phyloP scores from a whole-genome alignment of 2,797 vertebrate species.

The Nothura maculosa region DNA sequence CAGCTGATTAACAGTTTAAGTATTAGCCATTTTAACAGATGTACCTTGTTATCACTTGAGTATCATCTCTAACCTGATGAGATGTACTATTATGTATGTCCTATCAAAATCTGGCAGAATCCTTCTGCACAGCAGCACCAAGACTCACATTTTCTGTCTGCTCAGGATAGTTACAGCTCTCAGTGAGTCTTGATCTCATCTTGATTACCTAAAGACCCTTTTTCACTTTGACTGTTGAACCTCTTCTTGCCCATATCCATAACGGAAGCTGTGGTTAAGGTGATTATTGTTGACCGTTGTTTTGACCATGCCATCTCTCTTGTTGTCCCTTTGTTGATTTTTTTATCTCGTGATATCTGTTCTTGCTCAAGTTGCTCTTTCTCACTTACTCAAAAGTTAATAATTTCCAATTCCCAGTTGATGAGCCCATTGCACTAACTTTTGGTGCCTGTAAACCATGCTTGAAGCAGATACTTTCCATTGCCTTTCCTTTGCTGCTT shows the following conservation, averaged over 20 bases:
- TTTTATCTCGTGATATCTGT: background rate
- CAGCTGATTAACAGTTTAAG: background rate
- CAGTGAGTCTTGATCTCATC: background rate
- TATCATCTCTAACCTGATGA: background rate
- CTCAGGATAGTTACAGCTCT: background rate
- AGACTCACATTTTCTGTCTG: background rate
- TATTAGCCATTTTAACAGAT: background rate
- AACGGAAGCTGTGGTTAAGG: background rate
- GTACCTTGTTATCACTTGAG: background rate
- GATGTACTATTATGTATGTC: background rate
- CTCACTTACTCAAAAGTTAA: background rate
- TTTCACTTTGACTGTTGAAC: background rate
- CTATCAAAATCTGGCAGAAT: background rate
- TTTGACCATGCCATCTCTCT: background rate
- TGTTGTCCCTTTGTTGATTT: background rate
- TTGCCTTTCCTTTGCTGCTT: background rate
- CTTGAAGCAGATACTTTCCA: background rate
- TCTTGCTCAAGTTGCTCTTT: background rate
- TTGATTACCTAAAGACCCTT: accelerated
- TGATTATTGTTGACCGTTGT: background rate
- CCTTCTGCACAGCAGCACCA: background rate
- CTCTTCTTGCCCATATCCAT: background rate
- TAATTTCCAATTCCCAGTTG: background rate
- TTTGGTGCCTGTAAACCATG: background rate
- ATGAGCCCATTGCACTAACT: background rate